Conservation (phyloP, 2,797 vertebrate genomes). For the Sebastes itinus region DNA sequence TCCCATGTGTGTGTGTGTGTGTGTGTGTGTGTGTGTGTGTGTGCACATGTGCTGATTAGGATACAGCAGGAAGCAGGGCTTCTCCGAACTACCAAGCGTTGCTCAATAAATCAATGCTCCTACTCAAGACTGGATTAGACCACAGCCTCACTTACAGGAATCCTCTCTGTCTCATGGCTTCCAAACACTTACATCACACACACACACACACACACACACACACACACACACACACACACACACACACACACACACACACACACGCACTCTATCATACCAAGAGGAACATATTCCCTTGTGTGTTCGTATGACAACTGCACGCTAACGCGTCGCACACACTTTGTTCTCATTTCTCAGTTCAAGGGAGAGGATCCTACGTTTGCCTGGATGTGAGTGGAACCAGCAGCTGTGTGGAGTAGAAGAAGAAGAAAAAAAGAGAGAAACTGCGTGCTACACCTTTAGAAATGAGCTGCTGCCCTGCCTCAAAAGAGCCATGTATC, state of each 20-base stretch:
- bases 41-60: constrained; percentile 46
- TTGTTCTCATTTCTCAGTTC: constrained; percentile 40
- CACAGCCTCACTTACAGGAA: constrained; percentile 55
- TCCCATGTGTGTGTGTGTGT: neutral
- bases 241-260: neutral
- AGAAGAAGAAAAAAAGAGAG: neutral
- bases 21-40: neutral
- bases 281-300: constrained; percentile 20
- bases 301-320: constrained; percentile 1
- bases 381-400: constrained; percentile 24
- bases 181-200: constrained; percentile 26
- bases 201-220: neutral
- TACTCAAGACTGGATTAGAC: constrained; percentile 73
- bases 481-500: constrained; percentile 53
- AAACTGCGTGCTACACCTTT: constrained; percentile 21
- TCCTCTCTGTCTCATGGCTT: constrained; percentile 18
- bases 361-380: constrained; percentile 29
- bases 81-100: constrained; percentile 48
- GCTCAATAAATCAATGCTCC: constrained; percentile 76
- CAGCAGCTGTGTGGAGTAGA: constrained; percentile 36
- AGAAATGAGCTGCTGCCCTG: constrained; percentile 43
- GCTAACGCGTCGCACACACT: neutral
- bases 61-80: constrained; percentile 41
- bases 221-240: neutral
- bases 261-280: neutral